Evolutionary conservation across 2,888 invertebrate species (phyloP).

Genomic region (Troilus luridus): DNA sequence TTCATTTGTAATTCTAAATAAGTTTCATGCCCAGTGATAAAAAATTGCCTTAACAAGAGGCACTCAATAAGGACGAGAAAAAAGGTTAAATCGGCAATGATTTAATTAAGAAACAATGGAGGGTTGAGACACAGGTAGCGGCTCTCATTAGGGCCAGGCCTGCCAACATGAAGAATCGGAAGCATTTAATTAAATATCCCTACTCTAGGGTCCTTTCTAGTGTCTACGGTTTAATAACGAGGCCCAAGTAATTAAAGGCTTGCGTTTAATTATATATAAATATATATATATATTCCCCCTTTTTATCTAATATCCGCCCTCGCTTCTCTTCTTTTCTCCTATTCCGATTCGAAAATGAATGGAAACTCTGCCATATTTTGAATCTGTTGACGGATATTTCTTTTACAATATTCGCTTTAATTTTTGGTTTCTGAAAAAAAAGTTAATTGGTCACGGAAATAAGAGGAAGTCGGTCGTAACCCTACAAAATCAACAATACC

Average conservation of each 20-base stretch:
- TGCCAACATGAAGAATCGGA: constrained; percentile 52
- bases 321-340: background rate
- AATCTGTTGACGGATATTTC: background rate
- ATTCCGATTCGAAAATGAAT: background rate
- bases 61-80: background rate
- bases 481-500: too few species aligned
- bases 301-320: background rate
- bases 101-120: constrained; percentile 44
- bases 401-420: background rate
- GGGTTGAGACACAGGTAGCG: constrained; percentile 5
- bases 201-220: constrained; percentile 24
- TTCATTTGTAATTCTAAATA: constrained; percentile 35
- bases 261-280: constrained; percentile 43
- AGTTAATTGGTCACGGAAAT: too few species aligned
- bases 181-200: constrained; percentile 51
- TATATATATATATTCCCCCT: background rate
- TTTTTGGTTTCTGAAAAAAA: too few species aligned
- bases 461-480: too few species aligned
- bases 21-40: background rate
- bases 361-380: background rate
- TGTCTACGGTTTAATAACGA: constrained; percentile 41
- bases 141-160: constrained; percentile 31
- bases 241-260: constrained; percentile 46
- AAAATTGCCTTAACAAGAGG: background rate
- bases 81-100: constrained; percentile 37